Evolutionary conservation across 2,797 vertebrate genomes (phyloP).

Genomic region (Kryptolebias ocellatus): DNA sequence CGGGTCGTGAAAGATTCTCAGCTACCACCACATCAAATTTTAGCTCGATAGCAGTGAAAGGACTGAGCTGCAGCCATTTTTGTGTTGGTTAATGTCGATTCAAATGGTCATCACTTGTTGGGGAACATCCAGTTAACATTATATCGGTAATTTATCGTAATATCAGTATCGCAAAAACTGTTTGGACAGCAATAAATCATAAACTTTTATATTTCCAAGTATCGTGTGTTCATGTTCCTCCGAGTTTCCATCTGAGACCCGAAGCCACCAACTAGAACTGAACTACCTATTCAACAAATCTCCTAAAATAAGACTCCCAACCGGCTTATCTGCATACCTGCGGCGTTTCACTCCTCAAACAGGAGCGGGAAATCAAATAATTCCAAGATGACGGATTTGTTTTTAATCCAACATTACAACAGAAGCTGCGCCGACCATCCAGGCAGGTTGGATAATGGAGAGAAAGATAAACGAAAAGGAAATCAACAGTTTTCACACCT

Average conservation of each 20-base stretch:
- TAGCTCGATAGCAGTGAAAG: too few relatives aligned
- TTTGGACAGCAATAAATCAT: too few relatives aligned
- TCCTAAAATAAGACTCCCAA: conserved; percentile 32
- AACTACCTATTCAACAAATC: conserved; percentile 39
- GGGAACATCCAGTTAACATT: too few relatives aligned
- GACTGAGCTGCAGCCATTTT: too few relatives aligned
- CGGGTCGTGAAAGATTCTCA: too few relatives aligned
- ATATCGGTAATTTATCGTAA: too few relatives aligned
- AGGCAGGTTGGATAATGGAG: conserved; percentile 60
- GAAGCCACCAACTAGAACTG: neutral
- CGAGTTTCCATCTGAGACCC: conserved; percentile 19
- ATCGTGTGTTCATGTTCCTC: too few relatives aligned
- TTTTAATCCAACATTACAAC: conserved; percentile 59
- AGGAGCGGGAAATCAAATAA: conserved; percentile 42
- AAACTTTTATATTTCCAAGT: too few relatives aligned
- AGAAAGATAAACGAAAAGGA: conserved; percentile 51
- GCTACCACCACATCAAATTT: too few relatives aligned
- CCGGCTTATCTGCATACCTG: conserved; percentile 23
- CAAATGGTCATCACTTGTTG: too few relatives aligned
- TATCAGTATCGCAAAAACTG: too few relatives aligned
- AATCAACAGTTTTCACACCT: conserved; percentile 43
- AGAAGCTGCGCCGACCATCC: conserved; percentile 45
- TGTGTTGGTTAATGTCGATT: too few relatives aligned
- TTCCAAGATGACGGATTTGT: conserved; percentile 34
- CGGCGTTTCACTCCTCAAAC: conserved; percentile 24